A percentile compares a stretch with the other conserved stretches of the same genome.
These are phyloP conservation scores for Andrena bucephala DNA, from an alignment of 2,888 invertebrate genomes.

Conservation along the genomic window DNA sequence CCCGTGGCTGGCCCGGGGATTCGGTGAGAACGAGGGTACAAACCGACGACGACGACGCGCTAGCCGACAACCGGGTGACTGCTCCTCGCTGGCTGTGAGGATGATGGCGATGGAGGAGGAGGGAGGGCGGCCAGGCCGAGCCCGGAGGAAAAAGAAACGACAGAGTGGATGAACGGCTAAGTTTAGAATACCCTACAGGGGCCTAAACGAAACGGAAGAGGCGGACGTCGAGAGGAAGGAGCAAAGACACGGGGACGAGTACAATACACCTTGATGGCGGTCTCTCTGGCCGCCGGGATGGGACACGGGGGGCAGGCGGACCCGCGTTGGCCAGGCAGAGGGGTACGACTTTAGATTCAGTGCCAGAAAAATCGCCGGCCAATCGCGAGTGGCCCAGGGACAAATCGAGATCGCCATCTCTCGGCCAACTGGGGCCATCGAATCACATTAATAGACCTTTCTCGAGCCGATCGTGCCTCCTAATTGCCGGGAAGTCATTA, in stretches of 20 bases:
- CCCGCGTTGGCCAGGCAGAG: conserved; percentile 16
- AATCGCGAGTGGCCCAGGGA: conserved; percentile 60
- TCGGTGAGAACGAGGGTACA: conserved; percentile 37
- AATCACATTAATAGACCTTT: conserved; percentile 62
- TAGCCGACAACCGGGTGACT: conserved; percentile 20
- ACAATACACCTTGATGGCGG: conserved; percentile 47
- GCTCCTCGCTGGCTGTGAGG: conserved; percentile 11
- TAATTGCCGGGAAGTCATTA: conserved; percentile 32
- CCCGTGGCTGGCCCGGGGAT: conserved; percentile 8
- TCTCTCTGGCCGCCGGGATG: neutral
- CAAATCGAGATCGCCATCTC: conserved; percentile 70
- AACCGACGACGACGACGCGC: conserved; percentile 26
- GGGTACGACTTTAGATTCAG: conserved; percentile 60
- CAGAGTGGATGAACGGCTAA: conserved; percentile 47
- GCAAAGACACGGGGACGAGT: conserved; percentile 28
- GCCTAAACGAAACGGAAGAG: conserved; percentile 53
- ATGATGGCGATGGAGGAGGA: conserved; percentile 32
- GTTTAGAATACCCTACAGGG: conserved; percentile 67
- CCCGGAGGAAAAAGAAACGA: conserved; percentile 24
- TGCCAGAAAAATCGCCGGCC: conserved; percentile 66
- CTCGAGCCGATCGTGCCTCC: conserved; percentile 33
- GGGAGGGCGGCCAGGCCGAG: conserved; percentile 19
- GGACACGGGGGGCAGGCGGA: neutral
- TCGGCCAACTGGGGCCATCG: conserved; percentile 62
- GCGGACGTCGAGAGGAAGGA: conserved; percentile 42